phyloP scores from a whole-genome alignment of 2,113 vertebrate species.

The Setophaga coronata region DNA sequence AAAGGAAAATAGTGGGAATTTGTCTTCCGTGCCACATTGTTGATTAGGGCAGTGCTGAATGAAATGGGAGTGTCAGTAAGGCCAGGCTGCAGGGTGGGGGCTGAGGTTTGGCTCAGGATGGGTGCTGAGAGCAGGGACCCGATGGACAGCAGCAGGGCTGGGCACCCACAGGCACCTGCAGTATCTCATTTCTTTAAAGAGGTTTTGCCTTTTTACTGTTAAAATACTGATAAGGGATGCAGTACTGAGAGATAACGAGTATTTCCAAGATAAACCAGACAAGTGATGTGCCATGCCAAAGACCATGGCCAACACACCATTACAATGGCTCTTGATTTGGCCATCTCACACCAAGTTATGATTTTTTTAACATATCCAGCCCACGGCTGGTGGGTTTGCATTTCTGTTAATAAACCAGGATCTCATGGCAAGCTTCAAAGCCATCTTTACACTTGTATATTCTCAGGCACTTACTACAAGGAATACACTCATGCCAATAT shows the following conservation, averaged over 20 bases:
- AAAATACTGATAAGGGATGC: neutral
- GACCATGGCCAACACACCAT: neutral
- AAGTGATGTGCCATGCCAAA: rapidly evolving
- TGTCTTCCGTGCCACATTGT: neutral
- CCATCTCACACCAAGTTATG: neutral
- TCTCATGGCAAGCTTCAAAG: slow-evolving; percentile 52
- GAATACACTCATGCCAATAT: slow-evolving; percentile 59
- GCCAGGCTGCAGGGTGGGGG: rapidly evolving
- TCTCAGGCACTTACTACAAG: slow-evolving; percentile 37
- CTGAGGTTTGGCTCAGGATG: neutral
- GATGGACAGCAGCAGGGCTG: rapidly evolving
- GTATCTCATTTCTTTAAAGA: neutral
- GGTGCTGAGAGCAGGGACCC: rapidly evolving
- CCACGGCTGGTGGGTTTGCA: slow-evolving; percentile 13
- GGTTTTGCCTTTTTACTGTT: neutral
- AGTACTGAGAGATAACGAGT: rapidly evolving
- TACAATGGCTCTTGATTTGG: neutral
- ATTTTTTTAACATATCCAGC: slow-evolving; percentile 15
- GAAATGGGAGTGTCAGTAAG: neutral
- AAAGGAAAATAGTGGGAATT: neutral
- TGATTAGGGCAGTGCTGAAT: neutral
- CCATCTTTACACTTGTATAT: slow-evolving; percentile 19
- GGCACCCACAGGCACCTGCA: neutral
- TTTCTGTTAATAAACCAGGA: slow-evolving; percentile 52
- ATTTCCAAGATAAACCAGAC: neutral